Evolutionary conservation across 2,888 invertebrate genomes (phyloP).

Genomic region (Pseudanteris insignis): DNA sequence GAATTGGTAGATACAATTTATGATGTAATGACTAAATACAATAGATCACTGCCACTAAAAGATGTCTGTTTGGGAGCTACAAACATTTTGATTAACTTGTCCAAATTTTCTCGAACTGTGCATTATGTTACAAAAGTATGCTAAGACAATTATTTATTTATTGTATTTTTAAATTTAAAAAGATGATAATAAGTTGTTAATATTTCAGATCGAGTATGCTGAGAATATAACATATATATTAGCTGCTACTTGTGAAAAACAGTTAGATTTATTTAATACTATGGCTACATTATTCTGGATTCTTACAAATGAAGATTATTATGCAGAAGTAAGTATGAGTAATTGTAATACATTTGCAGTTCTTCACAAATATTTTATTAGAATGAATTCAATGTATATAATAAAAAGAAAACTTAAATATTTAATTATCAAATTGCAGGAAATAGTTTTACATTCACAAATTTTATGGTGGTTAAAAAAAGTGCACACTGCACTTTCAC

Average conservation of each 20-base stretch:
- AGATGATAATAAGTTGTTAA: too few relatives aligned
- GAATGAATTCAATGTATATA: too few relatives aligned
- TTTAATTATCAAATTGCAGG: constrained; percentile 15
- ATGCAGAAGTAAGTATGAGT: constrained; percentile 19
- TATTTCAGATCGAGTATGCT: constrained; percentile 27
- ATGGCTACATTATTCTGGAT: constrained; percentile 32
- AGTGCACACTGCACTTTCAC: constrained; percentile 8
- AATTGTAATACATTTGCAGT: too few relatives aligned
- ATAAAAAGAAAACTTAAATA: too few relatives aligned
- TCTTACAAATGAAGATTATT: constrained; percentile 23
- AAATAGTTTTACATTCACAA: constrained; percentile 15
- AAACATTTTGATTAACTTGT: constrained; percentile 36
- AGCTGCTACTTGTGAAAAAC: constrained; percentile 34
- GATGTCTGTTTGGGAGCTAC: constrained; percentile 38
- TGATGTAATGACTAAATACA: constrained; percentile 24
- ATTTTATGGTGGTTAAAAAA: constrained; percentile 29
- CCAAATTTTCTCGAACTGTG: constrained; percentile 25
- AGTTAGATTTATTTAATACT: constrained; percentile 25
- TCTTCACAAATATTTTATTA: too few relatives aligned
- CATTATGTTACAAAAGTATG: constrained; percentile 21
- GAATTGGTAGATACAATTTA: constrained; percentile 30
- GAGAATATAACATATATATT: constrained; percentile 28
- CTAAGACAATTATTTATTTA: background rate
- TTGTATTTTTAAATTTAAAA: background rate
- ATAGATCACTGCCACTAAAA: constrained; percentile 42